These are phyloP conservation scores for Brachionus sp. DNA, from an alignment of 1,140 invertebrate species.

Conservation along the genomic window DNA sequence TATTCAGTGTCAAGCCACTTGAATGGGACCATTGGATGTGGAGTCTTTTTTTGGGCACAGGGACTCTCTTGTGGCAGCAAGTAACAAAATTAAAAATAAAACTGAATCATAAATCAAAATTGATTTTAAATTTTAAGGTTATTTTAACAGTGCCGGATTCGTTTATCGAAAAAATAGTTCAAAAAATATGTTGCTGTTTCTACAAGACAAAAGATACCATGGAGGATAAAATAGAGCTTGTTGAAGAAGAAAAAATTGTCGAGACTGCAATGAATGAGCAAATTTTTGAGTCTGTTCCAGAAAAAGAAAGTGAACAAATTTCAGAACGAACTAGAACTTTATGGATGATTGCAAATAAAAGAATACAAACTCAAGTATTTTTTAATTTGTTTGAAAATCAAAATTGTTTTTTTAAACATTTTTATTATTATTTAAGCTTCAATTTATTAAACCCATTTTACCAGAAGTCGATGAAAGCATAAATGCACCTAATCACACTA, in stretches of 20 bases:
- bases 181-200: not conserved
- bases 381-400: too few relatives aligned
- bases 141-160: constrained; percentile 4
- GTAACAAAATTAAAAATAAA: constrained; percentile 58
- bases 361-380: constrained; percentile 10
- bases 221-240: not conserved
- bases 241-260: not conserved
- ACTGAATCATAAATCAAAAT: not conserved
- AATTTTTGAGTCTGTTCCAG: not conserved
- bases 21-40: constrained; percentile 94
- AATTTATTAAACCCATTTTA: not conserved
- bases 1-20: constrained; percentile 85
- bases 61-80: constrained; percentile 93
- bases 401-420: not conserved
- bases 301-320: not conserved
- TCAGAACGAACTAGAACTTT: not conserved
- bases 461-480: not conserved
- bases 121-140: not conserved
- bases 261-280: not conserved
- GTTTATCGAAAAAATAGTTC: not conserved
- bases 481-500: not conserved
- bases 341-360: constrained; percentile 6
- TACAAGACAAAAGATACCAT: not conserved
- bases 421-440: not conserved
- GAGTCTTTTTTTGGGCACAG: constrained; percentile 94